A percentile compares a stretch with the other conserved stretches of the same genome.
Conservation (phyloP, 2,797 vertebrate species). For the Sebastes ruberrimus region DNA sequence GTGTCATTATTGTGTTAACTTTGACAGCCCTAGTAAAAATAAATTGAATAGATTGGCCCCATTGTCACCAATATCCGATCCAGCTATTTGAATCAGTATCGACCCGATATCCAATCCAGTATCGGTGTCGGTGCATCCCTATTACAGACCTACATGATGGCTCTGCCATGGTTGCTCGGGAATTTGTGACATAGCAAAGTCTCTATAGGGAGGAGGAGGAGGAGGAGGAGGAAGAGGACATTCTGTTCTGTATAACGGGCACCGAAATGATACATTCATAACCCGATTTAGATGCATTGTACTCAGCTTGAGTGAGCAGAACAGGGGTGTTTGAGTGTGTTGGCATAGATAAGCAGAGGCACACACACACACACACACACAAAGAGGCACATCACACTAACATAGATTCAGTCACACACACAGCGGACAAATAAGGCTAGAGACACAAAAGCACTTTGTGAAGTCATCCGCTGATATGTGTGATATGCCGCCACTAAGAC, state of each 20-base stretch:
- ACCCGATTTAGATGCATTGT: constrained; percentile 62
- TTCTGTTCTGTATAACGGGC: constrained; percentile 50
- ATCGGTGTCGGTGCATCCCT: neutral
- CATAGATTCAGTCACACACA: neutral
- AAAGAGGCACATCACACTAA: neutral
- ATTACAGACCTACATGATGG: constrained; percentile 1
- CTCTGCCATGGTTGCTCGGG: constrained; percentile 31
- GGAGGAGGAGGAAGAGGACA: constrained; percentile 27
- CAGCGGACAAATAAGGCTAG: neutral
- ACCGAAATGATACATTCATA: constrained; percentile 47
- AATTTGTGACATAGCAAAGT: constrained; percentile 44
- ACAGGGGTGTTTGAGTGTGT: constrained; percentile 26
- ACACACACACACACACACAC: neutral
- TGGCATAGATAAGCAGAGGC: constrained; percentile 1
- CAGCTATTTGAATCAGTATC: too few relatives aligned
- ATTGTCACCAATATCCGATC: too few relatives aligned
- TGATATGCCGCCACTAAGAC: neutral
- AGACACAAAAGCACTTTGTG: neutral
- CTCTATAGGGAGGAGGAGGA: constrained; percentile 4
- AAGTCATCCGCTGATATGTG: constrained; percentile 4
- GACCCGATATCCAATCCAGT: too few relatives aligned
- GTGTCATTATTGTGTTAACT: too few relatives aligned
- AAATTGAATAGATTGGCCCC: too few relatives aligned
- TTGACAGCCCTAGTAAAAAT: too few relatives aligned
- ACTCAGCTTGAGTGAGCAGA: constrained; percentile 35